Base-by-base conservation (phyloP, 2,888 invertebrate species). In the Exephanes ischioxanthus region DNA sequence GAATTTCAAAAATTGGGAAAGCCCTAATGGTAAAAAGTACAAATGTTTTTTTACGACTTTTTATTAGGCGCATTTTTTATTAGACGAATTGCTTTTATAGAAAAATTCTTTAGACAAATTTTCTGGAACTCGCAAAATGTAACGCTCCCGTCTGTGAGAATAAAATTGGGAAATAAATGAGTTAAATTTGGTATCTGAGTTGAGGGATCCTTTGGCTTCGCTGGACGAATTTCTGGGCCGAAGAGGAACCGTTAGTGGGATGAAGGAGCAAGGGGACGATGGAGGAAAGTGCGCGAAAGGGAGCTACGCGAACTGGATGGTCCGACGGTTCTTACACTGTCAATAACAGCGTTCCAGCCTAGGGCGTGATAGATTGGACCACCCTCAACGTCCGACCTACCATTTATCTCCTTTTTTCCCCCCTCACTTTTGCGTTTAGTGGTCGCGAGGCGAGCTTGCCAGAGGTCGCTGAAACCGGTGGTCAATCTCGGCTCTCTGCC, bases 361-460 rank as follows among this genome's bases (percentile, higher is more conserved):
- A 89, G 87, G 90, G 90, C 90, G 93, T 93, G 93, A 93, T 93
- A 93, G 93, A 93, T 94, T 91, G 92, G 92, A 90, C 90, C 90
- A 91, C 90, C 92, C 92, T 91, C 90, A 88, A 90, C 89, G 91
- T 92, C 92, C 91, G 91, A 90, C 89, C 91, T 45, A 80, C 90
- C 92, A 93, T 94, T 94, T 93, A 93, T 93, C 93, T 93, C 90
- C 90, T 93, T 93, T 93, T 82, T 84, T 82, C 41, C 70, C 48
- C 30, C 91, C 88, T 91, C 90, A 90, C 91, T 92, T 92, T 93
- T 90, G 90, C 91, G 41, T 75, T 53, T 73, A 63, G 63, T 41
- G 76, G 77, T 30, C 30, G 37, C 75, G 22, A 68, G 55, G 48
- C 68, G 66, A 30, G 33, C 75, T 53, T 72, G 81, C 51, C 78